A percentile compares a stretch with the other conserved stretches of the same genome.
Conservation (phyloP, 2,888 invertebrate genomes). For the Leptura quadrifasciata region DNA sequence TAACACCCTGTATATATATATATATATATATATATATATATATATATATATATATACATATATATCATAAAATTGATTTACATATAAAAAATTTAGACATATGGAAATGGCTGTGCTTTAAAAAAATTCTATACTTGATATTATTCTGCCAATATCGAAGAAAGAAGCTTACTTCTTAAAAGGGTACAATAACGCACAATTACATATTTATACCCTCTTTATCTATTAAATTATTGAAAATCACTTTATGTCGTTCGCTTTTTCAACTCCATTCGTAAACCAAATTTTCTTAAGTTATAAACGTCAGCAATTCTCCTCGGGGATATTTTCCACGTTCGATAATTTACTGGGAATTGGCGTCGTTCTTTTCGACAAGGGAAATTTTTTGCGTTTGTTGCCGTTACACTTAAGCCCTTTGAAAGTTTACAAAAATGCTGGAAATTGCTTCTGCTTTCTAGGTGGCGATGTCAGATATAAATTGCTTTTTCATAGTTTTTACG, state of each 20-base stretch:
- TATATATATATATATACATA: no score
- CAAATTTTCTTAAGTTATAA: slow-evolving; percentile 24
- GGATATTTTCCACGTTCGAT: slow-evolving; percentile 1
- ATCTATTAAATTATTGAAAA: neutral
- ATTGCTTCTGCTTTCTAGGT: slow-evolving; percentile 33
- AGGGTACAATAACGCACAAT: neutral
- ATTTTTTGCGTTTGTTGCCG: slow-evolving; percentile 27
- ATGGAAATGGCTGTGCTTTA: no score
- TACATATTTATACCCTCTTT: neutral
- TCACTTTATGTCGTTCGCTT: neutral
- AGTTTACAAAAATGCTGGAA: slow-evolving; percentile 37
- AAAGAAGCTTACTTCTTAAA: neutral
- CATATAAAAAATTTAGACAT: no score
- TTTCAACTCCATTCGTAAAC: slow-evolving; percentile 6
- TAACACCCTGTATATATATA: no score
- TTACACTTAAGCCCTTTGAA: slow-evolving; percentile 36
- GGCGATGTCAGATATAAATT: slow-evolving; percentile 18
- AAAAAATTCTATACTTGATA: no score
- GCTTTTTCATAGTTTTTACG: slow-evolving; percentile 15
- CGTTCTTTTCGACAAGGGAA: slow-evolving; percentile 15
- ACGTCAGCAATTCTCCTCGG: slow-evolving; percentile 9
- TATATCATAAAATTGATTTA: no score
- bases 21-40: no score
- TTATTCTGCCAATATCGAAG: no score
- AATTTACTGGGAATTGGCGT: slow-evolving; percentile 29